Percentiles rank a stretch among this genome's conserved stretches.
Evolutionary conservation across 2,797 vertebrate genomes (phyloP).

Genomic region (Acrossocheilus wenchowensis): DNA sequence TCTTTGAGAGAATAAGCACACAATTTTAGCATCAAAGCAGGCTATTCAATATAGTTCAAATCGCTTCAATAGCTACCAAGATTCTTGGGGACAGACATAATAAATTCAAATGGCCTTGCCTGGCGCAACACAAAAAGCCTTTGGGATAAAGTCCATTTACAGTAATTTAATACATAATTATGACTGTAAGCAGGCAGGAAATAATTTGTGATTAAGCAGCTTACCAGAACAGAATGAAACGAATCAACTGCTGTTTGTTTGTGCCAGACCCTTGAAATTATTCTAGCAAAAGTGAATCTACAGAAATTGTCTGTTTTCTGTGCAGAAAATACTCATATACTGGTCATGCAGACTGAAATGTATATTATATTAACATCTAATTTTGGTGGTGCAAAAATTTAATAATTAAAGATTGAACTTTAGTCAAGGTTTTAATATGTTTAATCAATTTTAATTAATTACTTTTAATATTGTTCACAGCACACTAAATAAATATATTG

Average conservation of each 20-base stretch:
- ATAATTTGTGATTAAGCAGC: slow-evolving; percentile 26
- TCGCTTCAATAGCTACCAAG: neutral
- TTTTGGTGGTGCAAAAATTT: neutral
- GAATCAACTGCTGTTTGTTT: slow-evolving; percentile 10
- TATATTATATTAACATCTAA: neutral
- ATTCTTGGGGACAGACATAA: slow-evolving; percentile 22
- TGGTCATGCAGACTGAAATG: neutral
- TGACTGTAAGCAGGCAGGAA: slow-evolving; percentile 5
- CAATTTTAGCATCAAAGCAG: slow-evolving; percentile 4
- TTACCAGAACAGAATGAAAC: slow-evolving; percentile 34
- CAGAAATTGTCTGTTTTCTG: neutral
- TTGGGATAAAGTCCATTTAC: slow-evolving; percentile 12
- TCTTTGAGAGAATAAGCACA: neutral
- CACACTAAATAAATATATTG: neutral
- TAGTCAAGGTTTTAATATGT: neutral
- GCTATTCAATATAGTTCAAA: slow-evolving; percentile 10
- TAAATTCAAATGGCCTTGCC: slow-evolving; percentile 11
- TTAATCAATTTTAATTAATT: neutral
- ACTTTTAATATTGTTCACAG: no score
- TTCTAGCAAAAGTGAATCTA: neutral
- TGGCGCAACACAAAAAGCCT: slow-evolving; percentile 4
- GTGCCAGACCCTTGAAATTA: slow-evolving; percentile 24
- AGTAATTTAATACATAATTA: slow-evolving; percentile 28
- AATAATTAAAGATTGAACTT: neutral
- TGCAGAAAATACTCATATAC: slow-evolving; percentile 5